phyloP scores from a whole-genome alignment of 2,113 vertebrate genomes.

The Silurus meridionalis region DNA sequence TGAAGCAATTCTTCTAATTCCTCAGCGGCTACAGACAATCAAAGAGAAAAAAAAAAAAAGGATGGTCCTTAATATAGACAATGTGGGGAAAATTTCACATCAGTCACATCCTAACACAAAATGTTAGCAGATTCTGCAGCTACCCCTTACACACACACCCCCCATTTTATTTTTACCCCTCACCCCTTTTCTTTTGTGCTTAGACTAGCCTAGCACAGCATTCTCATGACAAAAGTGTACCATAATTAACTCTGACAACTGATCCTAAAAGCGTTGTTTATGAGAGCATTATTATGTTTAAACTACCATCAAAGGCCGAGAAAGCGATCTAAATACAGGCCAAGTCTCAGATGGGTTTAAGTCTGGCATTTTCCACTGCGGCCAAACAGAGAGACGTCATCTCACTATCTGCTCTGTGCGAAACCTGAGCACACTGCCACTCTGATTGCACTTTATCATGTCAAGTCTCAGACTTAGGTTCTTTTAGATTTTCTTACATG shows the following conservation, averaged over 20 bases:
- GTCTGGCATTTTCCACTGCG: constrained; percentile 35
- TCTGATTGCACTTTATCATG: constrained; percentile 43
- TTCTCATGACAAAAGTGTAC: constrained; percentile 47
- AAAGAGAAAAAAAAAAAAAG: constrained; percentile 15
- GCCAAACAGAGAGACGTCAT: constrained; percentile 37
- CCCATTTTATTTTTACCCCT: neutral
- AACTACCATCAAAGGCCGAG: constrained; percentile 55
- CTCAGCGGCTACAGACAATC: constrained; percentile 3
- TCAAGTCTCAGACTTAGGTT: constrained; percentile 41
- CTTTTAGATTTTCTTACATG: neutral
- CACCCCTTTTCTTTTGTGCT: constrained; percentile 41
- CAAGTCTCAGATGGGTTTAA: constrained; percentile 23
- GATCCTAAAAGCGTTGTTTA: constrained; percentile 59
- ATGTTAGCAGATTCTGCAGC: constrained; percentile 46
- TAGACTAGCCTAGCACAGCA: constrained; percentile 37
- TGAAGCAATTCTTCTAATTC: neutral
- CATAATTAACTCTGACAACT: constrained; percentile 57
- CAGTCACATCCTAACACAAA: constrained; percentile 42
- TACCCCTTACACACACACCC: neutral
- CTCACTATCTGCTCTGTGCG: constrained; percentile 44
- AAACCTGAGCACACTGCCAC: constrained; percentile 46
- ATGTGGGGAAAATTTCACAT: constrained; percentile 34
- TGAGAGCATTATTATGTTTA: constrained; percentile 56
- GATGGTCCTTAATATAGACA: constrained; percentile 48
- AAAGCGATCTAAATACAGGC: constrained; percentile 51